Conservation (phyloP, 2,113 vertebrate species). For the Cyprinodon brontotheroides region DNA sequence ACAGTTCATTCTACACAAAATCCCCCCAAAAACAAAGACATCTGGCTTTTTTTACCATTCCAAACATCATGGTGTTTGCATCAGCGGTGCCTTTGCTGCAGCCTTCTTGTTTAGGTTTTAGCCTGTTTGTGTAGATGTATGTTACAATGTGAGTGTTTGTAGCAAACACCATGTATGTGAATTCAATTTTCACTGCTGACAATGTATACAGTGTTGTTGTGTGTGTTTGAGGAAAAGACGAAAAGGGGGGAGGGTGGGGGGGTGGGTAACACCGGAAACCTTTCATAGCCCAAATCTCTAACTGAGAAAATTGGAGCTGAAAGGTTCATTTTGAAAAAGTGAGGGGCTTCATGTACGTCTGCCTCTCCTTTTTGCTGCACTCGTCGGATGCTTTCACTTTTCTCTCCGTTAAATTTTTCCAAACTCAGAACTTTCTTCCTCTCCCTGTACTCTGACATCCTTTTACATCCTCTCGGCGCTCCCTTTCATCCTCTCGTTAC, state of each 20-base stretch:
- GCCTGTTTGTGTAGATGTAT: slow-evolving; percentile 63
- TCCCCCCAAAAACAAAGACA: slow-evolving; percentile 55
- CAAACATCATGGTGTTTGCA: slow-evolving; percentile 66
- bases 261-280: slow-evolving; percentile 44
- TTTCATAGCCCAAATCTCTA: slow-evolving; percentile 67
- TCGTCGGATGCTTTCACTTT: slow-evolving; percentile 25
- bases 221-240: slow-evolving; percentile 28
- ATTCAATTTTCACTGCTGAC: slow-evolving; percentile 48
- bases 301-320: slow-evolving; percentile 79
- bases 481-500: slow-evolving; percentile 51
- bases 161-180: slow-evolving; percentile 53
- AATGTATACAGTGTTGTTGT: slow-evolving; percentile 33
- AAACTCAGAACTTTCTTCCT: slow-evolving; percentile 7
- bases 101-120: slow-evolving; percentile 60
- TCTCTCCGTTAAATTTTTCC: slow-evolving; percentile 18
- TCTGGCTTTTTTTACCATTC: slow-evolving; percentile 65
- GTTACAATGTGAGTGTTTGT: slow-evolving; percentile 64
- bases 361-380: slow-evolving; percentile 18
- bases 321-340: slow-evolving; percentile 70
- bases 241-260: neutral
- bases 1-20: slow-evolving; percentile 28
- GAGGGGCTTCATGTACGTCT: slow-evolving; percentile 39
- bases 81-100: slow-evolving; percentile 53
- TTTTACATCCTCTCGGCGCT: slow-evolving; percentile 27
- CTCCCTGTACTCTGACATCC: slow-evolving; percentile 9